These are phyloP conservation scores for Drosophila mulleri DNA, from an alignment of 2,888 invertebrate species.

Conservation along the genomic window DNA sequence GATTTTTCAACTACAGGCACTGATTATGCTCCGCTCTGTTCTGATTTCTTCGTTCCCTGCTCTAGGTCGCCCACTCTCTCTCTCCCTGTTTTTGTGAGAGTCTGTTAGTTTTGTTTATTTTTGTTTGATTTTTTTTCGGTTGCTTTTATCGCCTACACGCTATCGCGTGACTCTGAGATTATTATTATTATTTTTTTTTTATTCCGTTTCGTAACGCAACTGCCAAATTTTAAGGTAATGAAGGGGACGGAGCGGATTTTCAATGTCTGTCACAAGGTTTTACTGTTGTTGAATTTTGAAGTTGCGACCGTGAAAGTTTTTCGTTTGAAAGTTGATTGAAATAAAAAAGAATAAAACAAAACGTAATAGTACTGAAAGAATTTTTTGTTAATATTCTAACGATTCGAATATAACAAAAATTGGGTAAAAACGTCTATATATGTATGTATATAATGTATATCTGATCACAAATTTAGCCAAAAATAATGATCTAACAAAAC, in stretches of 20 bases:
- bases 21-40: constrained; percentile 15
- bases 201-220: constrained; percentile 20
- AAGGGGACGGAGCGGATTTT: not conserved
- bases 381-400: too few species aligned
- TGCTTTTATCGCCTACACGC: constrained; percentile 27
- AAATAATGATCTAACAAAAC: not conserved
- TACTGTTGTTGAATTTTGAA: constrained; percentile 20
- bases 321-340: not conserved
- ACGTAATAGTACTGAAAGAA: not conserved
- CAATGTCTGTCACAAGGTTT: constrained; percentile 46
- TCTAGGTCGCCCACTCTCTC: not conserved
- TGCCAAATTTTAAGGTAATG: constrained; percentile 1
- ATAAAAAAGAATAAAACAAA: not conserved
- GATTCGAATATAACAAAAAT: not conserved
- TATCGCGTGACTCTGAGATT: constrained; percentile 54
- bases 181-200: not conserved
- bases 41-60: constrained; percentile 23
- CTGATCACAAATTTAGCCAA: not conserved
- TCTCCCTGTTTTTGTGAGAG: not conserved
- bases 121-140: not conserved
- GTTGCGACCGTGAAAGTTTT: constrained; percentile 31
- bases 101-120: constrained; percentile 3
- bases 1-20: constrained; percentile 57
- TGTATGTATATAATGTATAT: not conserved
- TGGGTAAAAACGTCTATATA: not conserved